These are phyloP conservation scores for Cryptocephalus moraei DNA, from an alignment of 2,888 invertebrate genomes.

Conservation along the genomic window DNA sequence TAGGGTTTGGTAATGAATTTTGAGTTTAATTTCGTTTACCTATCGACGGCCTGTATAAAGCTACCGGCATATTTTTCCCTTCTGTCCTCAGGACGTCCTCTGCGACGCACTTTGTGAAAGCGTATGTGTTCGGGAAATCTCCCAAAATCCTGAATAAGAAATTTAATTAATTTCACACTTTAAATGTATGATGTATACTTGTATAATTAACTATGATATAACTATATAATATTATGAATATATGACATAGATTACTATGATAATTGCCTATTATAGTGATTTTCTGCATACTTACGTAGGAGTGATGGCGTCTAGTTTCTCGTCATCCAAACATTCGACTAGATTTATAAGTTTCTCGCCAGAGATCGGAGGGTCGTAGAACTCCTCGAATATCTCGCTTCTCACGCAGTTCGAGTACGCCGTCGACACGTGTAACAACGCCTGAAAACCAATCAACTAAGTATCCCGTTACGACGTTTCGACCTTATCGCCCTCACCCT, in stretches of 20 bases:
- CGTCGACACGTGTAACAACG: conserved; percentile 51
- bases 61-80: conserved; percentile 59
- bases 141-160: conserved; percentile 17
- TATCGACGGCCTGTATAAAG: conserved; percentile 75
- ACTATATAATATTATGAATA: not conserved
- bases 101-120: conserved; percentile 80
- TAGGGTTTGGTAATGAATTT: too few relatives aligned
- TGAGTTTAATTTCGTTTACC: conserved; percentile 39
- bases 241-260: not conserved
- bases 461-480: too few relatives aligned
- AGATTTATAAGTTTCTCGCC: conserved; percentile 35
- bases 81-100: conserved; percentile 63
- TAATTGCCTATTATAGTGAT: not conserved
- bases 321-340: conserved; percentile 38
- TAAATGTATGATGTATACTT: not conserved
- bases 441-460: conserved; percentile 16
- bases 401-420: conserved; percentile 54
- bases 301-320: conserved; percentile 26
- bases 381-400: conserved; percentile 43
- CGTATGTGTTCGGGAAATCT: conserved; percentile 62
- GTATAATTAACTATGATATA: not conserved
- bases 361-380: conserved; percentile 40
- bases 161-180: too few relatives aligned
- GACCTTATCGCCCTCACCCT: conserved; percentile 50
- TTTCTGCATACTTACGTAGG: conserved; percentile 28